phyloP scores from a whole-genome alignment of 2,113 vertebrate genomes.

The Thymallus thymallus region DNA sequence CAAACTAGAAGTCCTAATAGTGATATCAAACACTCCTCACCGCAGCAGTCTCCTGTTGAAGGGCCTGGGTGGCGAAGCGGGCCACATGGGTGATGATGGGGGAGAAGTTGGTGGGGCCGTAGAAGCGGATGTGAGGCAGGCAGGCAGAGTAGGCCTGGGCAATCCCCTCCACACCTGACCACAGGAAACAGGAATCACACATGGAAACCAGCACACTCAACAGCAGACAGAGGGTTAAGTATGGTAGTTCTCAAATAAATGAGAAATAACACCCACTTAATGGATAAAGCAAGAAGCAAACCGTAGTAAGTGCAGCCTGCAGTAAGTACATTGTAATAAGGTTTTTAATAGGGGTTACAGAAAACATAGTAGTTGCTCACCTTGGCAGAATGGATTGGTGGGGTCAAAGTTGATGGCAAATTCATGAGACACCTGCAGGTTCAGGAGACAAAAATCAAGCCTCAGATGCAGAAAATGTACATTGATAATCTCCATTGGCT shows the following conservation, averaged over 20 bases:
- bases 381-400: conserved; percentile 94
- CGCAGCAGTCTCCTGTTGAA: conserved; percentile 85
- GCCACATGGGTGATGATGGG: conserved; percentile 96
- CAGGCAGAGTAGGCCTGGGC: conserved; percentile 91
- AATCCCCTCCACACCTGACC: conserved; percentile 91
- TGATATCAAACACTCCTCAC: conserved; percentile 66
- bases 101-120: conserved; percentile 95
- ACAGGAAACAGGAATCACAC: background rate
- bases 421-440: conserved; percentile 92
- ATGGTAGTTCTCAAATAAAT: background rate
- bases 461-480: background rate
- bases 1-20: too few relatives aligned
- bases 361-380: conserved; percentile 67
- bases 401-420: conserved; percentile 99
- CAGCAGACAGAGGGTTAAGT: background rate
- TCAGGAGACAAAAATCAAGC: conserved; percentile 39
- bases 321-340: too few relatives aligned
- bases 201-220: background rate
- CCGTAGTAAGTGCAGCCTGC: too few relatives aligned
- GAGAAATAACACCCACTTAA: too few relatives aligned
- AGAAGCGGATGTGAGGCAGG: conserved; percentile 95
- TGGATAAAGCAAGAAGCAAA: too few relatives aligned
- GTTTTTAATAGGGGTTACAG: too few relatives aligned
- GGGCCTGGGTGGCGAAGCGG: conserved; percentile 90
- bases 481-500: too few relatives aligned